Base-by-base conservation (phyloP, 2,888 invertebrate genomes). In the Leptinotarsa rubiginosa region DNA sequence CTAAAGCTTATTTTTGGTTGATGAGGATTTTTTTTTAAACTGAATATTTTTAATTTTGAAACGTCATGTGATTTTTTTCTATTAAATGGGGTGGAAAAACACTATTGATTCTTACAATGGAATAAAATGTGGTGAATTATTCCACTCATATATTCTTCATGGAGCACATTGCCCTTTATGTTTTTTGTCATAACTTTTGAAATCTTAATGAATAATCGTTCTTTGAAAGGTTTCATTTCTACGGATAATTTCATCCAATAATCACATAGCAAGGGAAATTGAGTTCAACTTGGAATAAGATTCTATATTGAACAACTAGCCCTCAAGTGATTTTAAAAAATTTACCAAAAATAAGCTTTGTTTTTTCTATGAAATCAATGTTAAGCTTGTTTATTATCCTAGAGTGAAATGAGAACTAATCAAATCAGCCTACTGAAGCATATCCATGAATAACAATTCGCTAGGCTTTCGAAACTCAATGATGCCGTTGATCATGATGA, bases 391-490 rank as follows among this genome's bases (percentile, higher is more conserved):
- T 59, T 5, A 12, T 4, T 22, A 59, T 7, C 13, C 18, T 52
- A 59, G 41, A 59, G 25, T 20, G 16, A 15, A 25, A 75, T 65
- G 65, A 67, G 41, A 52, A 31, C 25, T 15, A 31, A 54, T 49
- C 52, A 69, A 56, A 65, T 69, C 20, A 18, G 47, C 56, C 71
- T 75, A 75, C 72, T 54, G 62, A 72, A 75, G 75, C 75, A 66
- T 52, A 65, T 31, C 71, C 68, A 65, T 64, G 66, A 66, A 3
- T 72, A 77, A 78, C 72, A 77, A 77, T 71, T 75, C 75, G 70
- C 76, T 79, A 78, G 77, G 77, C 78, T 77, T 75, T 75, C 59
- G 70, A 76, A 74, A 68, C 22, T 59, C 5, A 59, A 22, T 12
- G 25, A 20, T 59, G 59, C 20, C 15, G 25, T 20, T 16, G 16